Evolutionary conservation across 2,113 vertebrate genomes (phyloP).

Genomic region (Poecile atricapillus): DNA sequence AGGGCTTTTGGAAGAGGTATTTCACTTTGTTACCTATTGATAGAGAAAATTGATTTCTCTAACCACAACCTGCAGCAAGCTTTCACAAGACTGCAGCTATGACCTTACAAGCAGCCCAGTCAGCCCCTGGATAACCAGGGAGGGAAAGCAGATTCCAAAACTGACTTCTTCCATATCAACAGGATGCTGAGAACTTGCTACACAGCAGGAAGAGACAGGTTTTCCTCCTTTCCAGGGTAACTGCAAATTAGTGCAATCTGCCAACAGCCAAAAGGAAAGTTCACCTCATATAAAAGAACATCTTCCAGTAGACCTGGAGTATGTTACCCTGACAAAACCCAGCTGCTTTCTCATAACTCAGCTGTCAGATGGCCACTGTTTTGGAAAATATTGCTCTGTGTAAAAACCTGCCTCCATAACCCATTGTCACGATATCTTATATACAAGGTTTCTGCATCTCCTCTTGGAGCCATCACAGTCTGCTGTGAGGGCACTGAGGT

Average conservation of each 20-base stretch:
- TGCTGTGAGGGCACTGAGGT: neutral
- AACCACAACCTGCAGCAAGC: neutral
- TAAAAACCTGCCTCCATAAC: neutral
- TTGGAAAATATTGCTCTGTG: neutral
- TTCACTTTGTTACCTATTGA: neutral
- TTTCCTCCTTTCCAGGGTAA: neutral
- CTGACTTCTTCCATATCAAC: neutral
- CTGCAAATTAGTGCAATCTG: neutral
- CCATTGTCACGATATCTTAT: no score
- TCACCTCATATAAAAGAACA: neutral
- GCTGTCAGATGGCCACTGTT: neutral
- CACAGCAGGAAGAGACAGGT: neutral
- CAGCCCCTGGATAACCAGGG: neutral
- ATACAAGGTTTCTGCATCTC: neutral
- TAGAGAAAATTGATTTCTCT: slow-evolving; percentile 13
- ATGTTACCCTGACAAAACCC: neutral
- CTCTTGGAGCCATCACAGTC: neutral
- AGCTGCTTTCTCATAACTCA: neutral
- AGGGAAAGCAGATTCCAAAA: neutral
- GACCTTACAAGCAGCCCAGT: neutral
- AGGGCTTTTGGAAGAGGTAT: neutral
- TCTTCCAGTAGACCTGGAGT: neutral
- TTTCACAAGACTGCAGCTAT: neutral
- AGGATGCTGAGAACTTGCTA: neutral
- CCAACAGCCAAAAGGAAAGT: neutral